Evolutionary conservation across 2,113 vertebrate genomes (phyloP), one percentile per base, ranked within the genome.

Genomic region (Eolophus roseicapilla): DNA sequence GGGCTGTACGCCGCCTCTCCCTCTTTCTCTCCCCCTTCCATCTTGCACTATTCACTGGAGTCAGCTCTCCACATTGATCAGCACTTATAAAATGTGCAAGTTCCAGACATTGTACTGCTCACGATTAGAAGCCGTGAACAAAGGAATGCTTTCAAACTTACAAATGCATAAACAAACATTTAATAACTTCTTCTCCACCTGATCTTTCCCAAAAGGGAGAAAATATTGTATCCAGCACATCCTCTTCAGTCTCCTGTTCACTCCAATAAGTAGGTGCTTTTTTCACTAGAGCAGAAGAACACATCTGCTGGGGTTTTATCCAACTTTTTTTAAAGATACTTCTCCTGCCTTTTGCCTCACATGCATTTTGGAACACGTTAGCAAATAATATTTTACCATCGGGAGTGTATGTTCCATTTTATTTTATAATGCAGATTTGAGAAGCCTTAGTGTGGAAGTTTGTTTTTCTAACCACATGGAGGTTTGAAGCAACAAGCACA

Each of bases 221-320:
- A 93, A 93, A 93, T 49, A 13, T 0, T 88, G 71, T 57, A 15
- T 41, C 86, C 90, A 27, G 71, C 95, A 93, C 69, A 82, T 84
- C 35, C 55, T 73, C 84, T 55, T 31, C 63, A 4, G 79, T 24
- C 52, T 91, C 81, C 68, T 13, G 53, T 8, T 90, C 91, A 13
- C 64, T 65, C 68, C 84, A 71, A 0, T 64, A 78, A 96, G 63
- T 49, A 78, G 81, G 84, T 82, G 78, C 73, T 90, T 95, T 93
- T 88, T 62, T 65, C 83, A 47, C 53, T 17, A 80, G 43, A 96
- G 93, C 92, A 93, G 89, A 80, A 95, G 92, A 92, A 73, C 73
- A 97, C 94, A 96, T 97, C 96, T 97, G 96, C 93, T 93, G 17
- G 28, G 23, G 82, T 95, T 95, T 95, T 57, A 92, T 92, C 76